phyloP scores from a whole-genome alignment of 2,888 invertebrate species.

The Eupithecia vulgata region DNA sequence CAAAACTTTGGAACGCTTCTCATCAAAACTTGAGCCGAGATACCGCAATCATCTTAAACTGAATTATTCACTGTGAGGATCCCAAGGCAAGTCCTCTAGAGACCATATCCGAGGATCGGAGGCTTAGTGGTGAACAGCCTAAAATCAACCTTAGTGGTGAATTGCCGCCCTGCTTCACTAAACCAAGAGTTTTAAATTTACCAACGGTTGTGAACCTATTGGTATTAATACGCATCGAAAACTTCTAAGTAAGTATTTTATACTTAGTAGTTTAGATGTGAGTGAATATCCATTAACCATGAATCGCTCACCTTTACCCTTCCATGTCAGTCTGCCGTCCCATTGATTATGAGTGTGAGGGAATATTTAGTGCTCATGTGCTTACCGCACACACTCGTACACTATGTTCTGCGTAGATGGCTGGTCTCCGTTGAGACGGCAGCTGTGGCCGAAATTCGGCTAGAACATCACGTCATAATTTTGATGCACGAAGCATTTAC shows the following conservation, averaged over 20 bases:
- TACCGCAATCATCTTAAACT: constrained; percentile 30
- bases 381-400: background rate
- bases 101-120: background rate
- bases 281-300: too few relatives aligned
- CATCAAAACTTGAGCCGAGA: constrained; percentile 5
- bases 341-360: background rate
- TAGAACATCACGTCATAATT: background rate
- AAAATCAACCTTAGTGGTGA: background rate
- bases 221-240: too few relatives aligned
- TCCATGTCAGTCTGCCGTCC: background rate
- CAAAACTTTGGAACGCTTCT: constrained; percentile 17
- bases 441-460: too few relatives aligned
- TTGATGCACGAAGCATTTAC: background rate
- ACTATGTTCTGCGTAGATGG: background rate
- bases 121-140: background rate
- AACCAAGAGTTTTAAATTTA: background rate
- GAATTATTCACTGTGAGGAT: constrained; percentile 26
- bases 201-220: background rate
- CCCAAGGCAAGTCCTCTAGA: background rate
- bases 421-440: too few relatives aligned
- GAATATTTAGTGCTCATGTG: background rate
- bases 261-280: too few relatives aligned
- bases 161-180: background rate
- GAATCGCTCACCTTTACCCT: background rate
- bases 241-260: too few relatives aligned